Base-by-base conservation (phyloP, 2,113 vertebrate genomes). In the Bambusicola thoracicus region DNA sequence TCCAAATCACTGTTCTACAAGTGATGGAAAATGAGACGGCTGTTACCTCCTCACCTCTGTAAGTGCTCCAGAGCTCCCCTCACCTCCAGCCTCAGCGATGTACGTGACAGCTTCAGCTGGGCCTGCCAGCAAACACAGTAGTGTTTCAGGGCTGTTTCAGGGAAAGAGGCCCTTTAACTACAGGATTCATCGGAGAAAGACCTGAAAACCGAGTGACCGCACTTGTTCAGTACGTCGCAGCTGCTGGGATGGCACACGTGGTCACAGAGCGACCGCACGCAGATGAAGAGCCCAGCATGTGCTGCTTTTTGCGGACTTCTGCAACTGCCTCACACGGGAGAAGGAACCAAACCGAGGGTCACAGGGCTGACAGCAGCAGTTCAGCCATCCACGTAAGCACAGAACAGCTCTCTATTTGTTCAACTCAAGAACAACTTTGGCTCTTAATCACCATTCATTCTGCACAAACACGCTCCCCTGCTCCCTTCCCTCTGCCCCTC, bases 391-490 rank as follows among this genome's bases (percentile, higher is more conserved):
- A 2, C 1, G 6, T 10, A 16, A 21, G 29, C 13, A 8, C 65
- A 63, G 9, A 46, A 8, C 29, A 8, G 53, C 7, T 25, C 58
- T 5, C 11, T 19, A 6, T 22, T 4, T 29, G 40, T 14, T 9
- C 24, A 12, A 36, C 58, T 24, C 32, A 3, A 51, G 34, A 11
- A 51, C 2, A 7, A 14, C 13, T 11, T 15, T 12, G 19, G 68
- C 27, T 11, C 46, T 5, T 34, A 10, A 11, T 36, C 36, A 4
- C n/a, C 15, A 0, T 4, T 36, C 27, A 14, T 41, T 1, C 56
- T 44, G 49, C 82, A 21, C 68, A 22, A 8, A 1, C 5, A 3
- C 3, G 1, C 49, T 8, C 8, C 0, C 10, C 0, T 0, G 0
- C 1, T 36, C 15, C 18, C 40, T 40, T 44, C 51, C 17, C 55